Conservation (phyloP, 1,140 invertebrate genomes). For the Hydropsyche tenuis region DNA sequence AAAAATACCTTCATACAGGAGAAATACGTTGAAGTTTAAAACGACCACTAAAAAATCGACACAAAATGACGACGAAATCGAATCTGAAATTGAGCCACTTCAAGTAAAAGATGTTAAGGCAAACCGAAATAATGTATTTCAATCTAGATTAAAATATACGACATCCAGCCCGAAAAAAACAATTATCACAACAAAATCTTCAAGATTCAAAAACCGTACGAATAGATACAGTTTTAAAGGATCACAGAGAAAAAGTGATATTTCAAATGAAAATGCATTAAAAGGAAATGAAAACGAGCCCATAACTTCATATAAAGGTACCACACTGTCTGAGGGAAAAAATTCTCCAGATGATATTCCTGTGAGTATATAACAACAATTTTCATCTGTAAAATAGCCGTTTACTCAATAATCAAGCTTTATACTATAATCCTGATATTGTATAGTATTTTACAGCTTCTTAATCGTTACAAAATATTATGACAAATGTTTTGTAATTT, state of each 20-base stretch:
- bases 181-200: conserved; percentile 38
- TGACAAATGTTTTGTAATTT: too few species aligned
- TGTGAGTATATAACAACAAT: conserved; percentile 16
- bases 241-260: conserved; percentile 43
- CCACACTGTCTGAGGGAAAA: not conserved
- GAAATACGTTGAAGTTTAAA: conserved; percentile 23
- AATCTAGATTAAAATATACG: conserved; percentile 33
- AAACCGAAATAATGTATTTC: conserved; percentile 11
- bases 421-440: too few species aligned
- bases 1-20: conserved; percentile 15
- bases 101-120: not conserved
- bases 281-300: conserved; percentile 29
- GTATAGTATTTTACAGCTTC: too few species aligned
- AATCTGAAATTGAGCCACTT: not conserved
- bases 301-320: not conserved
- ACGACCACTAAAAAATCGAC: conserved; percentile 7
- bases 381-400: too few species aligned
- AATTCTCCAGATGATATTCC: not conserved
- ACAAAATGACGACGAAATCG: conserved; percentile 13
- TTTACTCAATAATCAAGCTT: too few species aligned
- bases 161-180: conserved; percentile 28
- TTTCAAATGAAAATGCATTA: conserved; percentile 31
- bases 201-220: conserved; percentile 32
- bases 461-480: too few species aligned
- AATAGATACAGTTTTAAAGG: conserved; percentile 37